These are phyloP conservation scores for Nephila pilipes DNA, from an alignment of 1,140 invertebrate genomes.

Conservation along the genomic window DNA sequence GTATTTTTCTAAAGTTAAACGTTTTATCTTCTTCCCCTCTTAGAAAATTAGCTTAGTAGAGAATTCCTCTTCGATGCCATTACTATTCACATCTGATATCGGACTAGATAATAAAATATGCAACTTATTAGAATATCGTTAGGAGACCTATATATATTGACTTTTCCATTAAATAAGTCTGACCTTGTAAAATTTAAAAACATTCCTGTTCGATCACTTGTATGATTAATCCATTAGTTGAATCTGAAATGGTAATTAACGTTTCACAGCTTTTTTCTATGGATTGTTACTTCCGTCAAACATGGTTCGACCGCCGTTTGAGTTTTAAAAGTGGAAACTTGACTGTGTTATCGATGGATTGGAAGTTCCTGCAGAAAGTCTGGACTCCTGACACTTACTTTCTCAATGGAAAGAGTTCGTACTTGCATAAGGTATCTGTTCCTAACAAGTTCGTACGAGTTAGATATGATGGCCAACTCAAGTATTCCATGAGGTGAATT, in stretches of 20 bases:
- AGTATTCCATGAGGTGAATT: constrained; percentile 82
- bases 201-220: not conserved
- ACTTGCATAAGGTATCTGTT: constrained; percentile 82
- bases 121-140: no score
- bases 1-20: no score
- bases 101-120: no score
- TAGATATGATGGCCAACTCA: constrained; percentile 81
- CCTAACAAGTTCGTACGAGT: constrained; percentile 82
- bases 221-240: not conserved
- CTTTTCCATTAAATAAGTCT: no score
- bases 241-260: not conserved
- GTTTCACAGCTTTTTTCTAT: constrained; percentile 83
- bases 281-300: constrained; percentile 86
- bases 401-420: constrained; percentile 83
- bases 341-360: constrained; percentile 80
- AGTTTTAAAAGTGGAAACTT: constrained; percentile 81
- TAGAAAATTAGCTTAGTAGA: no score
- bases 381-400: constrained; percentile 87
- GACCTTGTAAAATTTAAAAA: no score
- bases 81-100: no score
- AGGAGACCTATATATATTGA: no score
- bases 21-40: no score
- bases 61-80: no score
- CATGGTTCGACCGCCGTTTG: constrained; percentile 84
- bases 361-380: constrained; percentile 82